Conservation (phyloP, 2,888 invertebrate species). For the Ferrisia virgata region DNA sequence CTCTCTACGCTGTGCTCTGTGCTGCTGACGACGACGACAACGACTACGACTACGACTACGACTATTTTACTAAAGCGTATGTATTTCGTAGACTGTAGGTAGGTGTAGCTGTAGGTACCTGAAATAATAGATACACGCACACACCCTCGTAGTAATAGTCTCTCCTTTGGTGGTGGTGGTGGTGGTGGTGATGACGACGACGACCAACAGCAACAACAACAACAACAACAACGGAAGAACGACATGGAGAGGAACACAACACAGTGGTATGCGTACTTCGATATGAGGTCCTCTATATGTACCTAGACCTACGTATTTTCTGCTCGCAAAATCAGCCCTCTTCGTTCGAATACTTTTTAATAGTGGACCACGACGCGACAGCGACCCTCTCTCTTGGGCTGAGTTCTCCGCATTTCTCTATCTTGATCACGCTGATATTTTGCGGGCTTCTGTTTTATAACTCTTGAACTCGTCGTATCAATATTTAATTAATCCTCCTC, state of each 20-base stretch:
- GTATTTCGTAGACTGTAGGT: neutral
- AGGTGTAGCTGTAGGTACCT: neutral
- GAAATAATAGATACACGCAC: neutral
- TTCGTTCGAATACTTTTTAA: neutral
- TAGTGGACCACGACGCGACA: neutral
- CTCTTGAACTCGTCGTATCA: slow-evolving; percentile 21
- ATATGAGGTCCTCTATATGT: too few species aligned
- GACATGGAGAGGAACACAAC: too few species aligned
- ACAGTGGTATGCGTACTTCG: neutral
- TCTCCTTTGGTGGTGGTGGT: neutral
- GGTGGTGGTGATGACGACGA: too few species aligned
- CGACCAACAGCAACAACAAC: too few species aligned
- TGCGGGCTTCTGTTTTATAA: neutral
- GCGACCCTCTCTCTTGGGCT: neutral
- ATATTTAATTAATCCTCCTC: slow-evolving; percentile 25
- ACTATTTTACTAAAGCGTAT: neutral
- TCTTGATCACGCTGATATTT: neutral
- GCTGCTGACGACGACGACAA: neutral
- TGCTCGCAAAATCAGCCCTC: neutral
- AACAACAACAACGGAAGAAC: too few species aligned
- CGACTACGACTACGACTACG: neutral
- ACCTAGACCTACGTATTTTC: too few species aligned
- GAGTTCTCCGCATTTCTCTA: neutral
- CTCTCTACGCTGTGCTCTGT: neutral
- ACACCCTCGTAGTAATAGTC: neutral